Evolutionary conservation across 2,888 invertebrate genomes (phyloP).

Genomic region (Deilephila elpenor): DNA sequence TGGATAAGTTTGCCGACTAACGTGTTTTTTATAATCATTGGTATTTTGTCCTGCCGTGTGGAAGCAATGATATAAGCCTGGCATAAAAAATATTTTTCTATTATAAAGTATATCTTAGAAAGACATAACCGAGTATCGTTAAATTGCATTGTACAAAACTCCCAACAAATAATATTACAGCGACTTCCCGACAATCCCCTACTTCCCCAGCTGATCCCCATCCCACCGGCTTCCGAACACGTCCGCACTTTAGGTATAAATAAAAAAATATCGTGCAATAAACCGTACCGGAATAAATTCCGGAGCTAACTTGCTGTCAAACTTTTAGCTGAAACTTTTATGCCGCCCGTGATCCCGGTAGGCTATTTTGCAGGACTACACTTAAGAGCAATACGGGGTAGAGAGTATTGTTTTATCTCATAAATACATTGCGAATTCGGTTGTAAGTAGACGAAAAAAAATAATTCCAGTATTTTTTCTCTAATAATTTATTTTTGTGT

Average conservation of each 20-base stretch:
- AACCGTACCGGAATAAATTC: slow-evolving; percentile 38
- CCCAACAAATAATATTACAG: not conserved
- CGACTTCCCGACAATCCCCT: not conserved
- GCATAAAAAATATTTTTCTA: too few species aligned
- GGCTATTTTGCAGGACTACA: slow-evolving; percentile 49
- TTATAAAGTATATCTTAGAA: too few species aligned
- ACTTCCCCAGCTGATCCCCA: not conserved
- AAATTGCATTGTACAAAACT: not conserved
- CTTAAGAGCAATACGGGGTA: slow-evolving; percentile 21
- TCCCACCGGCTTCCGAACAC: not conserved
- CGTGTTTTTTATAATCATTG: too few species aligned
- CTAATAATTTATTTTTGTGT: too few species aligned
- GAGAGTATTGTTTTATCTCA: slow-evolving; percentile 9
- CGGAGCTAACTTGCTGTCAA: slow-evolving; percentile 42
- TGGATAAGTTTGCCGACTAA: too few species aligned
- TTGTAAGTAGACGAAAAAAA: not conserved
- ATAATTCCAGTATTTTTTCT: too few species aligned
- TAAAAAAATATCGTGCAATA: slow-evolving; percentile 25
- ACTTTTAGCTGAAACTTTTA: slow-evolving; percentile 49
- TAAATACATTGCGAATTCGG: not conserved
- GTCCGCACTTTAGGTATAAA: slow-evolving; percentile 24
- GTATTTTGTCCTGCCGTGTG: too few species aligned
- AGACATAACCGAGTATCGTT: not conserved
- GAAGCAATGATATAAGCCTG: too few species aligned
- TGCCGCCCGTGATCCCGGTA: slow-evolving; percentile 51